A percentile compares a stretch with the other conserved stretches of the same genome.
These are phyloP conservation scores for Schizotus pectinicornis DNA, from an alignment of 2,888 invertebrate genomes.

Conservation along the genomic window DNA sequence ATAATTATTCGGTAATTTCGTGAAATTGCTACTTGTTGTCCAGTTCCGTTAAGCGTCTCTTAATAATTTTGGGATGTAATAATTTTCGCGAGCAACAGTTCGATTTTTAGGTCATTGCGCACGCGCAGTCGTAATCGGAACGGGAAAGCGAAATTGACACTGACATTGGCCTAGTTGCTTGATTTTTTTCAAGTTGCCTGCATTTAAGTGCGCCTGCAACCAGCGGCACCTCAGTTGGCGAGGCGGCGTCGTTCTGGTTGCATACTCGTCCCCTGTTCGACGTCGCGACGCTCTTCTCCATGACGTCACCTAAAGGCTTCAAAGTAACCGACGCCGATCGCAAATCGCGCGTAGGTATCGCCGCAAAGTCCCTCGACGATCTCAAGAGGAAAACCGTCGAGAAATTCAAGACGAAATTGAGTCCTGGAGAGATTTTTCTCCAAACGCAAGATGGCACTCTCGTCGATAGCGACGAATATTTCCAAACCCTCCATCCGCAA, in stretches of 20 bases:
- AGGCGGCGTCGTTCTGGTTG: constrained; percentile 23
- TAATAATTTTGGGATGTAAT: no score
- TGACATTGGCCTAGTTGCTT: constrained; percentile 50
- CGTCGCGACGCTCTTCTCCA: constrained; percentile 22
- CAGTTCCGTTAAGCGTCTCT: no score
- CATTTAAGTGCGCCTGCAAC: constrained; percentile 42
- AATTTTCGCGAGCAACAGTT: no score
- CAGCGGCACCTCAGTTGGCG: constrained; percentile 35
- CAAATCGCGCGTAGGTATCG: constrained; percentile 73
- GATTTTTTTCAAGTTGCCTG: constrained; percentile 34
- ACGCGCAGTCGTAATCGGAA: constrained; percentile 36
- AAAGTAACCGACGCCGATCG: constrained; percentile 75
- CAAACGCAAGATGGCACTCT: constrained; percentile 69
- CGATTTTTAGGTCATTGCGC: constrained; percentile 11
- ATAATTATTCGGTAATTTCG: no score
- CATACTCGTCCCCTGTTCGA: constrained; percentile 5
- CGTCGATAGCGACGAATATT: constrained; percentile 78
- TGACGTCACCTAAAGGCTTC: constrained; percentile 68
- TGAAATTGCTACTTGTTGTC: no score
- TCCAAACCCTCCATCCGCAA: constrained; percentile 75
- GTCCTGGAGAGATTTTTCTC: constrained; percentile 49
- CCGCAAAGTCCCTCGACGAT: constrained; percentile 70
- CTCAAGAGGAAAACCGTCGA: constrained; percentile 71
- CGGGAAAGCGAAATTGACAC: constrained; percentile 46
- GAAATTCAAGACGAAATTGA: constrained; percentile 60